Evolutionary conservation across 1,140 invertebrate species (phyloP).

Genomic region (Tribolium madens): DNA sequence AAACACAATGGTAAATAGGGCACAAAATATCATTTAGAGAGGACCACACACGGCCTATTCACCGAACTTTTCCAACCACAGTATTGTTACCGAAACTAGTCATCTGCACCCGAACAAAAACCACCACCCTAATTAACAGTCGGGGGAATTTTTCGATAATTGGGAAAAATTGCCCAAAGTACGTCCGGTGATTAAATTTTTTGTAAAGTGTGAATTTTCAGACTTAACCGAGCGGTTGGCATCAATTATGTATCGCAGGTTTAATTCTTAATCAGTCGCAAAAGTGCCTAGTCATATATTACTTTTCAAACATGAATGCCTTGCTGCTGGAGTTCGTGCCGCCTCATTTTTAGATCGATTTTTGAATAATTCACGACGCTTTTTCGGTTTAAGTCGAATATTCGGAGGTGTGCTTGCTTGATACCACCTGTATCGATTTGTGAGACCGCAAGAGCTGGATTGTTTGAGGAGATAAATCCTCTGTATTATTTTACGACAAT

Average conservation of each 20-base stretch:
- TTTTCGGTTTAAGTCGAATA: neutral
- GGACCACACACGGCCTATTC: neutral
- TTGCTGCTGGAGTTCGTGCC: neutral
- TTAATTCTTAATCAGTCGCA: constrained; percentile 26
- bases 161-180: neutral
- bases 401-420: neutral
- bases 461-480: neutral
- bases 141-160: neutral
- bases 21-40: constrained; percentile 35
- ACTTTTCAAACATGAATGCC: constrained; percentile 28
- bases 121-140: neutral
- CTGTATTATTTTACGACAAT: neutral
- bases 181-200: neutral
- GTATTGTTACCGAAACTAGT: neutral
- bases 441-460: neutral
- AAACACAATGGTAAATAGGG: constrained; percentile 35
- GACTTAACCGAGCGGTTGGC: neutral
- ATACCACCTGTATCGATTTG: constrained; percentile 17
- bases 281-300: constrained; percentile 34
- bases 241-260: neutral
- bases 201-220: constrained; percentile 23
- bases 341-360: constrained; percentile 29
- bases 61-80: neutral
- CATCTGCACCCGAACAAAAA: neutral
- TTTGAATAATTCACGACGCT: constrained; percentile 27